These are phyloP conservation scores for Pristionchus fissidentatus DNA, from an alignment of 2,888 invertebrate species.

Conservation along the genomic window DNA sequence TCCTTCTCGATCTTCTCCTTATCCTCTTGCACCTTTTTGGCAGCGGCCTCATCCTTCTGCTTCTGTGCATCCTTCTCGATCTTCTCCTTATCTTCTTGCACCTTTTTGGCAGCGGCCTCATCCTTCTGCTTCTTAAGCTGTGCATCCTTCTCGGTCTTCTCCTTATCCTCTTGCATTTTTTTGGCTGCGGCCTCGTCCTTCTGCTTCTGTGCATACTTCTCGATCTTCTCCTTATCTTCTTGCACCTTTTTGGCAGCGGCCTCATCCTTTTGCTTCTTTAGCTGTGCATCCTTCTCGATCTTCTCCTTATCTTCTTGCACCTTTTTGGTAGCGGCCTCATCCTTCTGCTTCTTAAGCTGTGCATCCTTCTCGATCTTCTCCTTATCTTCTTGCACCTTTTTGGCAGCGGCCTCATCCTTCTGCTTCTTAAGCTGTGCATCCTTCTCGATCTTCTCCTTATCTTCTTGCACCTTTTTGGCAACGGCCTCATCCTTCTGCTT, in stretches of 20 bases:
- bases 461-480: neutral
- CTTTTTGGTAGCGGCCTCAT: neutral
- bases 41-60: neutral
- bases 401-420: neutral
- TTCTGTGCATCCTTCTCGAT: too few species aligned
- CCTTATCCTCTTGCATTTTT: neutral
- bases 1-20: neutral
- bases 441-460: neutral
- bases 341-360: neutral
- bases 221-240: neutral
- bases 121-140: neutral
- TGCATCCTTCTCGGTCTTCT: neutral
- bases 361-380: neutral
- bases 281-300: neutral
- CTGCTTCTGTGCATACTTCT: neutral
- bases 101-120: neutral
- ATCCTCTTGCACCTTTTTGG: neutral
- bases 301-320: neutral
- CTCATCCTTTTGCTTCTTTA: neutral
- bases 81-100: neutral
- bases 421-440: neutral
- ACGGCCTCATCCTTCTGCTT: neutral
- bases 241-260: neutral
- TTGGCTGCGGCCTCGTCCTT: neutral
- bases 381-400: neutral